Conservation (phyloP, 1,140 invertebrate species). For the Oncopodura yosiiana region DNA sequence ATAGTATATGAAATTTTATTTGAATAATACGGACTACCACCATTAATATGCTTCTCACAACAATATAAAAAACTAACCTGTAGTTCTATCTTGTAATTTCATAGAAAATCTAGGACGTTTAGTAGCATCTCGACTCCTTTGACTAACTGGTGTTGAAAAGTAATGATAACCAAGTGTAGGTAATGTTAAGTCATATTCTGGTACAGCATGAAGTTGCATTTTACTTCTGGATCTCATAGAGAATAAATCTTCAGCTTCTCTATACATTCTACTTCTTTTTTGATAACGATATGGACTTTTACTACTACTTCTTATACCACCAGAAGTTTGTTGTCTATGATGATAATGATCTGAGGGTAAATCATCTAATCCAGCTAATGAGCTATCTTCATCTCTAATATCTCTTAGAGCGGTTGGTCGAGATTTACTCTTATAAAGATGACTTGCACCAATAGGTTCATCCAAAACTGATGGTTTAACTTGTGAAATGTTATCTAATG, state of each 20-base stretch:
- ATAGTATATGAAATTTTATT: no score
- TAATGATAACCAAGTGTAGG: not conserved
- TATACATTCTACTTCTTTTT: not conserved
- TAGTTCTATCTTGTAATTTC: conserved; percentile 63
- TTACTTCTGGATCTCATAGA: conserved; percentile 14
- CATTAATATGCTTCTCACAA: no score
- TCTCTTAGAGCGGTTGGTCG: not conserved
- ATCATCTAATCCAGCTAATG: conserved; percentile 21
- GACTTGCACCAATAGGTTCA: not conserved
- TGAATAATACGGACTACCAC: no score
- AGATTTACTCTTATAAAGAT: not conserved
- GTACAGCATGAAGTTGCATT: not conserved
- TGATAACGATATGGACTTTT: not conserved
- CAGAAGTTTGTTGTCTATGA: not conserved
- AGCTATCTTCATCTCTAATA: not conserved
- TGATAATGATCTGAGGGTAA: conserved; percentile 4
- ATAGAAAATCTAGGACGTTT: conserved; percentile 63
- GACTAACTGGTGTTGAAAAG: not conserved
- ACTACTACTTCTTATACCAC: not conserved
- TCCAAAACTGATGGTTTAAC: not conserved
- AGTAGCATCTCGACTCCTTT: not conserved
- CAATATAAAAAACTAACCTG: conserved; percentile 59
- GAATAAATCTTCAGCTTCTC: not conserved
- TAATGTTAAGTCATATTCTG: not conserved
- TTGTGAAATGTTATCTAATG: conserved; percentile 8